Conservation (phyloP, 2,113 vertebrate species). For the Protobothrops flavoviridis region DNA sequence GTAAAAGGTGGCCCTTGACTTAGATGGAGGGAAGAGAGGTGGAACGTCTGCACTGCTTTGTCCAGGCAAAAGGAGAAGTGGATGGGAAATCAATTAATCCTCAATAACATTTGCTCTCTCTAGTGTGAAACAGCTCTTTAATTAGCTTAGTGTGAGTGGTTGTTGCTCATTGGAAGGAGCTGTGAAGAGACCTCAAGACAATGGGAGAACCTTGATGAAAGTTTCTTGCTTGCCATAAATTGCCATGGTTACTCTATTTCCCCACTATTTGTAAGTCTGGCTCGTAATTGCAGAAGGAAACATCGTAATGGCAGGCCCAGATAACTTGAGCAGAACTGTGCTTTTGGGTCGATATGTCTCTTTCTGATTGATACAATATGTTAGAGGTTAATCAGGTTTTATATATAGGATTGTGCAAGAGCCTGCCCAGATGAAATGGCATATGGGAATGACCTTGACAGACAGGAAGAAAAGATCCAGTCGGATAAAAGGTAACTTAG, state of each 20-base stretch:
- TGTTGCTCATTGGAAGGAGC: background rate
- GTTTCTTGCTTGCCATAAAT: background rate
- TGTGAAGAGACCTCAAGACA: constrained; percentile 20
- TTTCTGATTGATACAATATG: background rate
- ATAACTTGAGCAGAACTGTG: background rate
- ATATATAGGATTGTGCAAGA: background rate
- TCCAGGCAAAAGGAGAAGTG: background rate
- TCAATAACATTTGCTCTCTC: constrained; percentile 45
- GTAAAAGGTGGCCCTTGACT: constrained; percentile 45
- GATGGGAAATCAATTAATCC: constrained; percentile 58
- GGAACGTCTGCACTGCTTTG: constrained; percentile 13
- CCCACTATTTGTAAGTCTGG: background rate
- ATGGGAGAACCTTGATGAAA: background rate
- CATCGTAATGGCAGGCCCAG: background rate
- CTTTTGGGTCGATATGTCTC: background rate
- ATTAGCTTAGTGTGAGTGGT: constrained; percentile 40
- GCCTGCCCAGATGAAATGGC: background rate
- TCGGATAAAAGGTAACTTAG: background rate
- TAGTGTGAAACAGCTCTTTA: constrained; percentile 37
- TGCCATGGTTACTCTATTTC: background rate
- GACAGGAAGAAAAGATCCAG: background rate
- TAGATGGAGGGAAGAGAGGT: constrained; percentile 39
- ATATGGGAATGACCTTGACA: background rate
- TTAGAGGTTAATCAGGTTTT: background rate
- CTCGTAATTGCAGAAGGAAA: background rate